Base-by-base conservation (phyloP, 1,140 invertebrate species). In the Brachionus asplanchnoidis region DNA sequence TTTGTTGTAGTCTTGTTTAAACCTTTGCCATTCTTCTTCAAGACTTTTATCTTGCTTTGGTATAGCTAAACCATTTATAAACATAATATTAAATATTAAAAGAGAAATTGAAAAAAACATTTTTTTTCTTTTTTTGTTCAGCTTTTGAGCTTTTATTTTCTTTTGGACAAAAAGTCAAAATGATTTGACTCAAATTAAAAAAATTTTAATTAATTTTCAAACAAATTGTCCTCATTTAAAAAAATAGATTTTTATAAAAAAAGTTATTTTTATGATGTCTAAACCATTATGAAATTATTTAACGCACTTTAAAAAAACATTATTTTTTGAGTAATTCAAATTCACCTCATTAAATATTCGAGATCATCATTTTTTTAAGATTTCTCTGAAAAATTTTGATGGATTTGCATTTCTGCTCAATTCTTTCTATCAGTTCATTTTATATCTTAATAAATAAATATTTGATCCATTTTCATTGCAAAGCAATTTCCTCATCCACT, bases 361-460 rank as follows among this genome's bases (percentile, higher is more conserved):
- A 17, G 6, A 42, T 75, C 36, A 23, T 75, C 23, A 14, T 6
- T n/a, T 17, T 44, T 75, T 40, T 17, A 75, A 20, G 17, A 75
- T 44, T 75, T 75, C 17, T 75, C 44, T 75, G 20, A 75, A 36
- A 9, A n/a, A 44, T 12, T 11, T 6, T 3, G 70, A 40, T 5
- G 36, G 70, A 17, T 75, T 44, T 44, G 44, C 36, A 75, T 75
- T 26, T 75, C 70, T 75, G 70, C 36, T 40, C 70, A 75, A 44
- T 75, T 75, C 36, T 14, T 44, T 75, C 36, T 42, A 44, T 75
- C 70, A n/a, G 44, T n/a, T 44, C 32, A 2, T 44, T 75, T 44
- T 44, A 70, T 28, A 70, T 70, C 66, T 70, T n/a, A n/a, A n/a
- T n/a, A n/a, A n/a, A n/a, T n/a, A n/a, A n/a, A n/a, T n/a, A n/a